Conservation (phyloP, 2,113 vertebrate genomes). For the Sminthopsis crassicaudata region DNA sequence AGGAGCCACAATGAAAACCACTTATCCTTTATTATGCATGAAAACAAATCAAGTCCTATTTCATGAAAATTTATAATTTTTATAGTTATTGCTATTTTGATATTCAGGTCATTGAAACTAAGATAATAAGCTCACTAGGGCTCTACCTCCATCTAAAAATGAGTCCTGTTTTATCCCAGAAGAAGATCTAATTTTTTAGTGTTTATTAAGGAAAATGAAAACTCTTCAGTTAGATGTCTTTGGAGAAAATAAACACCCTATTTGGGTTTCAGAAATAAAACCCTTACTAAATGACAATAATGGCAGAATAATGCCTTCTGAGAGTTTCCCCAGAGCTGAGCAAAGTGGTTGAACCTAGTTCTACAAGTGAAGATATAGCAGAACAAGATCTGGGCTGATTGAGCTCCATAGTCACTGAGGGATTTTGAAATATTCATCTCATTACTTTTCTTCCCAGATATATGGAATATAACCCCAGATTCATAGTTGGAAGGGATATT, state of each 20-base stretch:
- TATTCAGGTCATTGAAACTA: constrained; percentile 14
- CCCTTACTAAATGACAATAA: background rate
- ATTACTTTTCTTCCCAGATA: background rate
- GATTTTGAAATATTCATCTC: background rate
- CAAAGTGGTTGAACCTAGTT: background rate
- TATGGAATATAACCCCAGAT: background rate
- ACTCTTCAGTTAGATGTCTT: background rate
- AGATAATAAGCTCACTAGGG: background rate
- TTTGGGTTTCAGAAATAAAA: background rate
- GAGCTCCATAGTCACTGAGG: background rate
- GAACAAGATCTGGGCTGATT: background rate
- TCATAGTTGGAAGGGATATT: background rate
- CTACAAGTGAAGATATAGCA: background rate
- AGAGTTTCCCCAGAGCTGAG: background rate
- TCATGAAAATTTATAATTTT: background rate
- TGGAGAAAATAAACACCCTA: constrained; percentile 10
- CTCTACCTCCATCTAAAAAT: background rate
- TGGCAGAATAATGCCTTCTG: background rate
- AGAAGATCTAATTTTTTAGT: constrained; percentile 12
- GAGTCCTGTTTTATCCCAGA: background rate
- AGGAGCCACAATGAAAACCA: background rate
- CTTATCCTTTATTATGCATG: constrained; percentile 18
- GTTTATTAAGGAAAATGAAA: constrained; percentile 21
- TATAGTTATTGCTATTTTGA: constrained; percentile 14
- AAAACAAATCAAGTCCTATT: constrained; percentile 33